Evolutionary conservation across 1,140 invertebrate genomes (phyloP).

Genomic region (fruit fly (Drosophila melanogaster)): Release_6_plus_ISO1_MT NT_037436.4:19685001-19685500

Average conservation of each 20-base stretch:
- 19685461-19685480: constrained; percentile 51
- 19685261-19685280: constrained; percentile 53
- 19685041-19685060: constrained; percentile 44
- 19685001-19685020: constrained; percentile 43
- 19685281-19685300: constrained; percentile 38
- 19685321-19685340: constrained; percentile 60
- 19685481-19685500: constrained; percentile 38
- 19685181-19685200: constrained; percentile 52
- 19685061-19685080: constrained; percentile 48
- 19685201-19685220: constrained; percentile 48
- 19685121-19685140: constrained; percentile 41
- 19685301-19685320: constrained; percentile 63
- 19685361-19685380: constrained; percentile 81
- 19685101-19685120: constrained; percentile 56
- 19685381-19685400: constrained; percentile 80
- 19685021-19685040: constrained; percentile 31
- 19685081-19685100: constrained; percentile 47
- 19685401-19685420: constrained; percentile 60
- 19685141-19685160: constrained; percentile 54
- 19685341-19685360: constrained; percentile 58
- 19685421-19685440: constrained; percentile 49
- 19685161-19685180: constrained; percentile 27
- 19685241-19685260: constrained; percentile 56
- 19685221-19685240: constrained; percentile 64
- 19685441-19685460: constrained; percentile 34